Evolutionary conservation across 2,113 vertebrate genomes (phyloP).

Genomic region (Xenotilapia flavipinnis): DNA sequence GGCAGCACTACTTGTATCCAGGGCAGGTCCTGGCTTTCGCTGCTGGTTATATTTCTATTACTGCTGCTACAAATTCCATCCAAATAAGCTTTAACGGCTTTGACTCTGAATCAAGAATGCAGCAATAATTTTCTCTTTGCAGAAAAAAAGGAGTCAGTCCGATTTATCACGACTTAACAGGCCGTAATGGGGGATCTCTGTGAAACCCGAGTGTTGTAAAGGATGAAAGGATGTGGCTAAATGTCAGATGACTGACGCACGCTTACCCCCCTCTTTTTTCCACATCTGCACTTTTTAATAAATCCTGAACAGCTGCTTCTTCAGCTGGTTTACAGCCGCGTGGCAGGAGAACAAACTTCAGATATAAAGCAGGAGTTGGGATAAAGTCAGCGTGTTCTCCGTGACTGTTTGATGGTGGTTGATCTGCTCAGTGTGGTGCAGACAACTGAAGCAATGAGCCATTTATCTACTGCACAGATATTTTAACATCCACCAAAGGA

Average conservation of each 20-base stretch:
- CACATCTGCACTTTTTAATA: background rate
- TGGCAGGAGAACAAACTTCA: background rate
- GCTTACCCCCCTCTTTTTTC: background rate
- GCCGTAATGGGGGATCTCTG: background rate
- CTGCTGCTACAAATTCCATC: background rate
- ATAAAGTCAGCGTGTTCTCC: fast-evolving
- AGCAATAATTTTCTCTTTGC: background rate
- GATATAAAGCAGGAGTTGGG: background rate
- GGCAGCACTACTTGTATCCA: background rate
- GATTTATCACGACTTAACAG: background rate
- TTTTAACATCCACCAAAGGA: background rate
- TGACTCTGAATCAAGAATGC: background rate
- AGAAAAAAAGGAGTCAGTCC: background rate
- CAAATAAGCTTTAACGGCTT: background rate
- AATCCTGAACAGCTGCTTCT: fast-evolving
- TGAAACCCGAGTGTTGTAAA: background rate
- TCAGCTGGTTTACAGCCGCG: background rate
- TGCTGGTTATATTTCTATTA: background rate
- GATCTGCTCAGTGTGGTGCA: background rate
- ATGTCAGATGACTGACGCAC: background rate
- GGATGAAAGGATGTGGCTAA: background rate
- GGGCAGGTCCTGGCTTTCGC: background rate
- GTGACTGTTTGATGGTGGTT: background rate
- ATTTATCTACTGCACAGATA: background rate
- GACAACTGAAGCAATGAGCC: background rate